Base-by-base conservation (phyloP, 2,797 vertebrate species). In the Anguilla megastoma region DNA sequence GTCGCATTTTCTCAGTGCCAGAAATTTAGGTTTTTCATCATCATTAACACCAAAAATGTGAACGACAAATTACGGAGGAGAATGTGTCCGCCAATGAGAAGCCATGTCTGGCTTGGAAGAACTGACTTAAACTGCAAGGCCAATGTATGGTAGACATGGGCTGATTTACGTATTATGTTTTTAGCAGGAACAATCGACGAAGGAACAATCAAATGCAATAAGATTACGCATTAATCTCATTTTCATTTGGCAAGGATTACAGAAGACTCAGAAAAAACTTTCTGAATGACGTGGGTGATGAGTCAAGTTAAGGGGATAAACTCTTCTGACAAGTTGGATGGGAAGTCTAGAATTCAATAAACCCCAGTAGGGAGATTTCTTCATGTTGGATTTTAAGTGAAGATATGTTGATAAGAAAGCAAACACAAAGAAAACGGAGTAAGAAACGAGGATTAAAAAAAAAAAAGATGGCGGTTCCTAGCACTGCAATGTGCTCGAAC, bases 231-330 rank as follows among this genome's bases (percentile, higher is more conserved):
- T 92, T 92, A 93, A 91, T 92, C 93, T 93, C 93, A 93, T 94
- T 95, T 94, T 91, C 91, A 94, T 95, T 94, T 94, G 93, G 91
- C 91, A 90, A 93, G 93, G 94, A 95, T 95, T 94, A 95, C 92
- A 92, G 92, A 92, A 92, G 85, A 91, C 88, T 93, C 88, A 71
- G 92, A 18, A 93, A 54, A 84, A 50, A 82, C 82, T 63, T 87
- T 45, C 45, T 45, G 63, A 52, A 84, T 82, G 41, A 60, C 54
- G 36, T 27, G 18, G 76, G 30, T 36, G 74, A 84, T 21, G 60
- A 54, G 30, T 45, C 50, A 76, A 48, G 85, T n/a, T 12, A 36
- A 63, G 8, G 56, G 14, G 30, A 52, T 76, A 85, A 88, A 85
- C 84, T 50, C 52, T 86, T 80, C 14, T 50, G 33, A 33, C 56